Evolutionary conservation across 2,888 invertebrate species (phyloP).

Genomic region (Aproaerema taeniolella): DNA sequence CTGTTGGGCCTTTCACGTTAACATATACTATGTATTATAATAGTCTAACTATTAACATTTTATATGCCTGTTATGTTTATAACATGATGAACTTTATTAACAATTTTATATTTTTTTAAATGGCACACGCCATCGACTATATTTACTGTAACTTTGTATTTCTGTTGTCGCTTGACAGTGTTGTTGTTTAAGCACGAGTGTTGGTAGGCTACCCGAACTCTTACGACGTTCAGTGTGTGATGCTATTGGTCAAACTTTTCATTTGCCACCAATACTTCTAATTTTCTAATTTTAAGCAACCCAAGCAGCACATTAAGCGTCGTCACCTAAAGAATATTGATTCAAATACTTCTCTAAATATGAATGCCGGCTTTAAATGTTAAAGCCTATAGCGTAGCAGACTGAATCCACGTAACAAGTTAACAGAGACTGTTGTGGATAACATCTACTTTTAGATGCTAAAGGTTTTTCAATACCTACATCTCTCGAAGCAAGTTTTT

Average conservation of each 20-base stretch:
- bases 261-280: too few species aligned
- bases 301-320: constrained; percentile 11
- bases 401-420: not conserved
- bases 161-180: constrained; percentile 72
- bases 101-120: constrained; percentile 54
- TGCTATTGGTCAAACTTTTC: constrained; percentile 10
- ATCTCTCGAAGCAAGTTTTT: not conserved
- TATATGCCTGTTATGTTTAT: constrained; percentile 77
- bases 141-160: constrained; percentile 70
- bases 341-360: not conserved
- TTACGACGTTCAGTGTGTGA: constrained; percentile 54
- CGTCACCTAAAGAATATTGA: not conserved
- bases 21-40: constrained; percentile 76
- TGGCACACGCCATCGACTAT: constrained; percentile 78
- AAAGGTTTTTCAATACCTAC: not conserved
- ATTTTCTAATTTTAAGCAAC: constrained; percentile 9
- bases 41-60: constrained; percentile 78
- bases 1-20: constrained; percentile 76
- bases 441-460: too few species aligned
- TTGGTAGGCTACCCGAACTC: constrained; percentile 59
- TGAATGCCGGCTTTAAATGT: not conserved
- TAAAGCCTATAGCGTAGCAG: not conserved
- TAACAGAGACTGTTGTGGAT: not conserved
- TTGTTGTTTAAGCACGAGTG: constrained; percentile 69
- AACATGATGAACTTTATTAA: constrained; percentile 75